Evolutionary conservation across 2,888 invertebrate species (phyloP), one percentile per base, ranked within the genome.

Genomic region (Drosophila suboccidentalis): DNA sequence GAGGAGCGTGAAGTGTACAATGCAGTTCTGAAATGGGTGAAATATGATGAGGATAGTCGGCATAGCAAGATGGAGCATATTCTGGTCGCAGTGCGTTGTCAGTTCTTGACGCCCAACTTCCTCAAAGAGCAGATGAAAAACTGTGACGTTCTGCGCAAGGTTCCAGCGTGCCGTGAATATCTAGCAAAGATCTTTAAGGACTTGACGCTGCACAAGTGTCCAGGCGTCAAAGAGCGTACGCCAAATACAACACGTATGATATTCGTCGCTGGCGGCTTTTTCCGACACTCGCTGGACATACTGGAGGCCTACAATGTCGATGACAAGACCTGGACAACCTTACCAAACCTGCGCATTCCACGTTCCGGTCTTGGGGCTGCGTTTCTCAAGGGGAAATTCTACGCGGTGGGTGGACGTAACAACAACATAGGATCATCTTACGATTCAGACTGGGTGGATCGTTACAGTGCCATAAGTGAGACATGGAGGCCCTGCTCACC

Each of bases 1-100:
- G 98, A 97, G 90, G 98, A 98, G 90, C 95, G 96, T 46, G 98
- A 98, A 93, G 98, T 97, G 0, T 97, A 97, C 90, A 96, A 97
- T 91, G 97, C 98, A 13, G 98, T 98, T 38, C 93, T 98, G 8
- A 96, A 96, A 92, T 98, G 98, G 98, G 97, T 97, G 0, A 96
- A 95, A 91, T 95, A 97, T 91, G 97, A 98, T 87, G 96, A 97
- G 88, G 96, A 97, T 78, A 95, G 95, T 68, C 94, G 98, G 26
- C 95, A 96, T 74, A 95, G 96, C 22, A 97, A 97, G 90, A 97
- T 98, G 96, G 97, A 97, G 87, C 95, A 96, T 80, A 97, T 98
- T 82, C 93, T 98, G 50, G 96, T 96, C 82, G 97, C 97, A 0
- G 98, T 98, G 3, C 95, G 98, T 1, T 98, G 98, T 91, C 98